Percentiles rank a stretch among this genome's conserved stretches.
phyloP scores from a whole-genome alignment of 2,113 vertebrate species.

The Thymallus thymallus region DNA sequence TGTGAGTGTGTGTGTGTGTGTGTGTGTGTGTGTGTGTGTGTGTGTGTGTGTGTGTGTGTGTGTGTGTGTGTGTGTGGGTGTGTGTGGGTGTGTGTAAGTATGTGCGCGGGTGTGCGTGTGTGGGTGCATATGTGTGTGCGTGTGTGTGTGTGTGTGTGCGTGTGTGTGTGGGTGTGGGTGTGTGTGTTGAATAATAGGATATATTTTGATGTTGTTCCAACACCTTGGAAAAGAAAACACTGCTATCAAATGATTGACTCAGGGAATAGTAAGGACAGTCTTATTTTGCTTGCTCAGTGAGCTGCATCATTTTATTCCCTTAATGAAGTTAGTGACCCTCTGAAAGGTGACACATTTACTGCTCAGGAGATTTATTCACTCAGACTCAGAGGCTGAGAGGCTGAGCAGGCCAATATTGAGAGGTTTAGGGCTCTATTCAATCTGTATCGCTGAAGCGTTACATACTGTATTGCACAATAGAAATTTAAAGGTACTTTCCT shows the following conservation, averaged over 20 bases:
- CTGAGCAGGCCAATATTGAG: conserved; percentile 60
- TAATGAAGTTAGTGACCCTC: conserved; percentile 83
- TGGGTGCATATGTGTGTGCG: not conserved
- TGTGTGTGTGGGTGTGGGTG: conserved; percentile 19
- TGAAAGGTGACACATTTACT: conserved; percentile 80
- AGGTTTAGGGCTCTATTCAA: conserved; percentile 27
- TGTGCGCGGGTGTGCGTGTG: not conserved
- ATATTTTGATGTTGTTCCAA: conserved; percentile 58
- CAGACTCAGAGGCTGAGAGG: conserved; percentile 61
- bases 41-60: conserved; percentile 7
- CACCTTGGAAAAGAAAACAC: conserved; percentile 42
- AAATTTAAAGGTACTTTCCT: no score
- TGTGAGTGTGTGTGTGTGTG: conserved; percentile 11
- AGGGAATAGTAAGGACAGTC: conserved; percentile 35
- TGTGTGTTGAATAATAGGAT: conserved; percentile 35
- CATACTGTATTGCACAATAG: no score
- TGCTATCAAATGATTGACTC: conserved; percentile 56
- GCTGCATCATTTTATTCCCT: conserved; percentile 70
- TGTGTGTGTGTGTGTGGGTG: not conserved
- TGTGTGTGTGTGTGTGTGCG: conserved; percentile 3
- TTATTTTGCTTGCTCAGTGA: conserved; percentile 67
- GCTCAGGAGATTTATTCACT: conserved; percentile 77
- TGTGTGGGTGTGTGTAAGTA: conserved; percentile 10
- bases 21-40: not conserved
- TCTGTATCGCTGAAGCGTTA: no score